Evolutionary conservation across 2,113 vertebrate genomes (phyloP).

Genomic region (Ariopsis seemanni): DNA sequence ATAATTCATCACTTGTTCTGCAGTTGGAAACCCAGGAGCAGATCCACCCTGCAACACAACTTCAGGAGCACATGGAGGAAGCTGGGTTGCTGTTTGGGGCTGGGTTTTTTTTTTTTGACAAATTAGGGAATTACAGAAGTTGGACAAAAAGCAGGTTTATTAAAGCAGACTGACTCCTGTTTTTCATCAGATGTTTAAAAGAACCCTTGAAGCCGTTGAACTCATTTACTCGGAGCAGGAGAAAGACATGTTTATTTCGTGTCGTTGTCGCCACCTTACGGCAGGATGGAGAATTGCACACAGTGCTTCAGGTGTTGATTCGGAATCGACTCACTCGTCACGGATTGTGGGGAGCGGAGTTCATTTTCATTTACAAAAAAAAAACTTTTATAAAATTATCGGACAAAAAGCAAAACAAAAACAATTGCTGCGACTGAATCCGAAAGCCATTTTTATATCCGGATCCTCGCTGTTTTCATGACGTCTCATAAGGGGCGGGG

Average conservation of each 20-base stretch:
- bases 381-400: neutral
- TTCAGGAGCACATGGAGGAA: neutral
- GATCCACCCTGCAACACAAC: neutral
- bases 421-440: neutral
- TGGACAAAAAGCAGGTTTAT: neutral
- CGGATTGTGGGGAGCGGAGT: neutral
- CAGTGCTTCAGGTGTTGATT: neutral
- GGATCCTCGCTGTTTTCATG: neutral
- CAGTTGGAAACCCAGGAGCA: neutral
- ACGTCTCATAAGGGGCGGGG: neutral
- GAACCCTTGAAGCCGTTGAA: neutral
- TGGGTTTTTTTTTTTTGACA: neutral
- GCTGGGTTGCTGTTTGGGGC: no score
- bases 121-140: neutral
- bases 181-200: neutral
- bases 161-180: neutral
- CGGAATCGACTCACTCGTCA: neutral
- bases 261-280: neutral
- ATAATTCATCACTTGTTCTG: neutral
- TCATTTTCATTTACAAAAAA: neutral
- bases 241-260: neutral
- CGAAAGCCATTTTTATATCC: neutral
- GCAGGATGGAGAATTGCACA: neutral
- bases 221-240: neutral
- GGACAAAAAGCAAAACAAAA: neutral